These are phyloP conservation scores for Halotydeus destructor DNA, from an alignment of 1,140 invertebrate species.

Conservation along the genomic window DNA sequence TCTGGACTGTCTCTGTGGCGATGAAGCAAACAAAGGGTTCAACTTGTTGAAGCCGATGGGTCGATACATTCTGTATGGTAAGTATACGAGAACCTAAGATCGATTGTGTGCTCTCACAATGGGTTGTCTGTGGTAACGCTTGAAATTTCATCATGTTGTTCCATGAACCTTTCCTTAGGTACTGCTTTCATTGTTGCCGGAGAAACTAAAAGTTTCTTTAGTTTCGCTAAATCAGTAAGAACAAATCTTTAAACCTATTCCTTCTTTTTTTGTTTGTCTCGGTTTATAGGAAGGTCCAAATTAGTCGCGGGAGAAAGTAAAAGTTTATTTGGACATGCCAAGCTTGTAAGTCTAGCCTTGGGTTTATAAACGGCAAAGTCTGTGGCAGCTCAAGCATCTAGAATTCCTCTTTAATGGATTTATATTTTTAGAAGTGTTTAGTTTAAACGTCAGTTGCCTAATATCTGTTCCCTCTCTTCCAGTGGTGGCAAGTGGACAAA, in stretches of 20 bases:
- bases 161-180: constrained; percentile 19
- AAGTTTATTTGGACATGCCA: constrained; percentile 63
- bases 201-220: constrained; percentile 30
- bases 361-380: too few relatives aligned
- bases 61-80: constrained; percentile 64
- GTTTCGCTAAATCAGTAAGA: constrained; percentile 29
- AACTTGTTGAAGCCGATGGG: constrained; percentile 67
- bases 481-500: constrained; percentile 83
- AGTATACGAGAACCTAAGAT: constrained; percentile 8
- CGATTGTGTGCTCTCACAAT: neutral
- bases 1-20: constrained; percentile 64
- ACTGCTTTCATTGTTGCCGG: constrained; percentile 29
- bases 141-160: too few relatives aligned
- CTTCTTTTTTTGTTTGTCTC: constrained; percentile 12
- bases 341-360: constrained; percentile 41
- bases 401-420: too few relatives aligned
- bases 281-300: constrained; percentile 44
- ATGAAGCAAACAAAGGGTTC: constrained; percentile 61
- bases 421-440: too few relatives aligned
- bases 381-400: too few relatives aligned
- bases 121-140: too few relatives aligned
- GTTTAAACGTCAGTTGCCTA: too few relatives aligned
- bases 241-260: neutral
- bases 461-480: too few relatives aligned
- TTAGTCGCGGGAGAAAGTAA: constrained; percentile 67